Evolutionary conservation across 2,888 invertebrate genomes (phyloP).

Genomic region (Rhopalosiphum nymphaeae): DNA sequence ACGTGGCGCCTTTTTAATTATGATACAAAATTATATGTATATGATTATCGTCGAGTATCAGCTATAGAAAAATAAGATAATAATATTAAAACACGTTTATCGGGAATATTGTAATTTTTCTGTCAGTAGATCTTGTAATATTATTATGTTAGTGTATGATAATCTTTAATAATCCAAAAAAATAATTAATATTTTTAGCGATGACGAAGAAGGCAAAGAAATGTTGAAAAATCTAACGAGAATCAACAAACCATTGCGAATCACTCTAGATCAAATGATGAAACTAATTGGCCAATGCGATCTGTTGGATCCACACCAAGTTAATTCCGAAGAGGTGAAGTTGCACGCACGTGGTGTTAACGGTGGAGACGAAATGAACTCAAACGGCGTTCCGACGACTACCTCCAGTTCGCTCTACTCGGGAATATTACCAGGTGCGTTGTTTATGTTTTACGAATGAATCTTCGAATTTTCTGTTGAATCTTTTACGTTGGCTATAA

Average conservation of each 20-base stretch:
- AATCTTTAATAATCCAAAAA: background rate
- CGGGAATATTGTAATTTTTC: background rate
- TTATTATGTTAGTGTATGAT: background rate
- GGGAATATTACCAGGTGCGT: constrained; percentile 84
- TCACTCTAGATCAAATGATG: constrained; percentile 78
- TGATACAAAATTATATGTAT: background rate
- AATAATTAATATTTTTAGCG: constrained; percentile 58
- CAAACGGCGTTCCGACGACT: constrained; percentile 11
- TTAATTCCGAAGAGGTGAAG: constrained; percentile 38
- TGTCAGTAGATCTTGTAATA: background rate
- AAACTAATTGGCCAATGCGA: constrained; percentile 86
- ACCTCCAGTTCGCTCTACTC: constrained; percentile 75
- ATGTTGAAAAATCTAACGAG: constrained; percentile 66
- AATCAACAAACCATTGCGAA: constrained; percentile 66
- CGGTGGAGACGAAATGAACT: background rate
- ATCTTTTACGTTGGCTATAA: background rate
- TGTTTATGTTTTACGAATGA: too few species aligned
- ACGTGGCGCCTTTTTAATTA: background rate
- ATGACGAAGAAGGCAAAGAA: constrained; percentile 66
- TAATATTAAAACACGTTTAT: background rate
- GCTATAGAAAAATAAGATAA: background rate
- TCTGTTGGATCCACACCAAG: constrained; percentile 72
- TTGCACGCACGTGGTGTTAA: background rate
- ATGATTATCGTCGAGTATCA: background rate
- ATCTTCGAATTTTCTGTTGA: background rate